Percentiles rank a stretch among this genome's conserved stretches.
Conservation (phyloP, 1,140 invertebrate species). For the Drosophila rufa region DNA sequence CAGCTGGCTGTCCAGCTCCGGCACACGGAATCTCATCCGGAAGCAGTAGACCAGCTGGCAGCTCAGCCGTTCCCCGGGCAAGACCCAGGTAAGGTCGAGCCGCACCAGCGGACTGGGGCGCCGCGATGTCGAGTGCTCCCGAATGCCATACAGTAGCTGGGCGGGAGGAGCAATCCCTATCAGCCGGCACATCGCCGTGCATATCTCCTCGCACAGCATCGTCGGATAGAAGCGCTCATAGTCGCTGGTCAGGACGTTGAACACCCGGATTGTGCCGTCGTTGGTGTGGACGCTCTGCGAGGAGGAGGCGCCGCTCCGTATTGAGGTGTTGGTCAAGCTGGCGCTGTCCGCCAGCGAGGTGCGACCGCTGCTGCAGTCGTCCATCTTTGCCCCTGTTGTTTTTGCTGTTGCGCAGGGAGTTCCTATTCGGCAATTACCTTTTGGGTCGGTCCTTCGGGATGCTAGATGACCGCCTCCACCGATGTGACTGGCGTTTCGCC, state of each 20-base stretch:
- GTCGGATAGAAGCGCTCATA: slow-evolving; percentile 32
- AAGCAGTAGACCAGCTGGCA: slow-evolving; percentile 89
- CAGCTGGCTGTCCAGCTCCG: slow-evolving; percentile 86
- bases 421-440: not conserved
- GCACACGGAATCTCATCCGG: slow-evolving; percentile 91
- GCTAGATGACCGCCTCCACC: not conserved
- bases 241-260: slow-evolving; percentile 20
- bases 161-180: slow-evolving; percentile 91
- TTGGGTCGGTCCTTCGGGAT: too few relatives aligned
- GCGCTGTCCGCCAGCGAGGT: slow-evolving; percentile 64
- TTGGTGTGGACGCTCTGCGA: slow-evolving; percentile 51
- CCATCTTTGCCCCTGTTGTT: slow-evolving; percentile 32
- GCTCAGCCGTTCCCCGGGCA: slow-evolving; percentile 86
- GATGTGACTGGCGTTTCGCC: not conserved
- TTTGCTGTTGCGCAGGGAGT: not conserved
- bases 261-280: slow-evolving; percentile 55
- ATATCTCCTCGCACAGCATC: slow-evolving; percentile 88
- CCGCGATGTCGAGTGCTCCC: slow-evolving; percentile 41
- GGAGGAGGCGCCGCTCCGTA: slow-evolving; percentile 60
- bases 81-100: slow-evolving; percentile 85
- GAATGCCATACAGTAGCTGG: slow-evolving; percentile 91
- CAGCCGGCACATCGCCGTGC: slow-evolving; percentile 89
- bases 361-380: slow-evolving; percentile 68
- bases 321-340: slow-evolving; percentile 58
- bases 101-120: slow-evolving; percentile 1